phyloP scores from a whole-genome alignment of 2,888 invertebrate species.

The Molorchus minor region DNA sequence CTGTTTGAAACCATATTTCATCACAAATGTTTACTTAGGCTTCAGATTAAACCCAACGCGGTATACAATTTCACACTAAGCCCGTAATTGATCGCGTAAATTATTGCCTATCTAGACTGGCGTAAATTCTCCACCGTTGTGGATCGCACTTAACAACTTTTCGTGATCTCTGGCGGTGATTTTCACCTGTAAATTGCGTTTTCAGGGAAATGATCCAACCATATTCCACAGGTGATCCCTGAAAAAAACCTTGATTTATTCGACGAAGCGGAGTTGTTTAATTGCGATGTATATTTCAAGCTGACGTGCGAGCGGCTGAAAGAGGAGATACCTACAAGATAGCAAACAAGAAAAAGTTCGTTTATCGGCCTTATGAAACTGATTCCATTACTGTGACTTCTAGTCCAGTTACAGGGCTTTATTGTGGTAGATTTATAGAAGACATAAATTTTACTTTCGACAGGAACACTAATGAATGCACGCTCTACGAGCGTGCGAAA shows the following conservation, averaged over 20 bases:
- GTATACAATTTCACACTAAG: background rate
- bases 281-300: slow-evolving; percentile 44
- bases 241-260: slow-evolving; percentile 44
- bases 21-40: too few species aligned
- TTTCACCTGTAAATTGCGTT: slow-evolving; percentile 39
- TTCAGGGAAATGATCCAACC: slow-evolving; percentile 46
- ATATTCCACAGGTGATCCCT: slow-evolving; percentile 47
- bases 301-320: slow-evolving; percentile 35
- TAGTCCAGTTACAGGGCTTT: too few species aligned
- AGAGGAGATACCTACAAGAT: background rate
- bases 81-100: slow-evolving; percentile 8
- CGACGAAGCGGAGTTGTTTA: slow-evolving; percentile 39
- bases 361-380: too few species aligned
- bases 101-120: slow-evolving; percentile 18
- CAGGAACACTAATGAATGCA: too few species aligned
- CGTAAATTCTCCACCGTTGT: slow-evolving; percentile 18
- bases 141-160: slow-evolving; percentile 27
- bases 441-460: too few species aligned
- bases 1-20: too few species aligned
- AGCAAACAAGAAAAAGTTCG: too few species aligned
- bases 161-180: slow-evolving; percentile 36
- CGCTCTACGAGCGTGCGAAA: too few species aligned
- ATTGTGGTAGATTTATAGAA: too few species aligned
- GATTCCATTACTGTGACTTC: too few species aligned
- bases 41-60: too few species aligned